These are phyloP conservation scores for Eupithecia dodoneata DNA, from an alignment of 2,888 invertebrate genomes.

Conservation along the genomic window DNA sequence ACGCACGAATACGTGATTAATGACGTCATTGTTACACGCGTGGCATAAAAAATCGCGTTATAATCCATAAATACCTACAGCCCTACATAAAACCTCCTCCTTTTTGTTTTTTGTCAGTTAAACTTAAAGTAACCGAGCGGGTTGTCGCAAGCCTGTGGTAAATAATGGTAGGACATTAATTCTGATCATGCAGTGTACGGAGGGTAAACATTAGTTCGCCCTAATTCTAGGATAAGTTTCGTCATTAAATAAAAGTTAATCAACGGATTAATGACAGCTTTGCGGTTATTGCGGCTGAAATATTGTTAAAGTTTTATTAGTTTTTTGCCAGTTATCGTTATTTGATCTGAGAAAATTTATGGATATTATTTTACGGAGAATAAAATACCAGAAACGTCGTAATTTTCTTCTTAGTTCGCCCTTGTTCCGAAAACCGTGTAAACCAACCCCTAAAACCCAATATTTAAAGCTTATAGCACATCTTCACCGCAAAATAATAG, in stretches of 20 bases:
- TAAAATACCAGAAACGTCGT: neutral
- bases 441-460: too few species aligned
- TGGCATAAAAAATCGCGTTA: too few species aligned
- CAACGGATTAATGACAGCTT: conserved; percentile 45
- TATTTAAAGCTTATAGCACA: too few species aligned
- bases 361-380: conserved; percentile 1
- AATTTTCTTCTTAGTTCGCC: too few species aligned
- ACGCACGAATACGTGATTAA: too few species aligned
- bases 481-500: too few species aligned
- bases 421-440: too few species aligned
- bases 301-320: conserved; percentile 45
- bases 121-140: neutral
- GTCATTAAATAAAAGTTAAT: conserved; percentile 46
- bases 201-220: conserved; percentile 38
- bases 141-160: conserved; percentile 15
- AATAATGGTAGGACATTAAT: conserved; percentile 39
- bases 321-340: conserved; percentile 33
- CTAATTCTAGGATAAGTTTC: conserved; percentile 39
- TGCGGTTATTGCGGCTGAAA: conserved; percentile 42
- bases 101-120: too few species aligned
- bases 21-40: too few species aligned
- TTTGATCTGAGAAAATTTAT: conserved; percentile 13
- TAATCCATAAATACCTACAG: too few species aligned
- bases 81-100: too few species aligned
- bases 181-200: conserved; percentile 40